Evolutionary conservation across 2,113 vertebrate genomes (phyloP).

Genomic region (Muscicapa adusta): DNA sequence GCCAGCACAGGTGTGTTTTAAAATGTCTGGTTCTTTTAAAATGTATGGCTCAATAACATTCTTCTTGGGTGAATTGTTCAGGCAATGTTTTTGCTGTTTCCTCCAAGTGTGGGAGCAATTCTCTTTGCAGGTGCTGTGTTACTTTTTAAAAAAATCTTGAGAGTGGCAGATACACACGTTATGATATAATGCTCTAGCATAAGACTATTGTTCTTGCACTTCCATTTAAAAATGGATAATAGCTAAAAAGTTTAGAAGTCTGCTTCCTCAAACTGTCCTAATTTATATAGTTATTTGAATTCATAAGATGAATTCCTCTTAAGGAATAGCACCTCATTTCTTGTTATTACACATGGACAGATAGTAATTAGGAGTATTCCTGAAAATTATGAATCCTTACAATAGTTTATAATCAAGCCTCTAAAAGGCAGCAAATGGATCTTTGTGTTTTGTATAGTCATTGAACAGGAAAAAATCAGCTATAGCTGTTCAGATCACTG

Average conservation of each 20-base stretch:
- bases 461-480: background rate
- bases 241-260: background rate
- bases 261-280: background rate
- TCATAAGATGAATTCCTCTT: background rate
- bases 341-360: background rate
- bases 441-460: background rate
- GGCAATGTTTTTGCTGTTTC: background rate
- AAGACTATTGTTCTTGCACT: background rate
- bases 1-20: slow-evolving; percentile 18
- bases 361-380: background rate
- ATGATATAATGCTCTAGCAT: background rate
- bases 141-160: background rate
- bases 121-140: background rate
- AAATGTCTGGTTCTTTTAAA: slow-evolving; percentile 18
- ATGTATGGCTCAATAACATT: background rate
- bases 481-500: background rate
- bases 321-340: background rate
- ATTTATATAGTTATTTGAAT: background rate
- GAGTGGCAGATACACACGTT: background rate
- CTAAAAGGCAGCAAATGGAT: background rate
- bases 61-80: background rate
- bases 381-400: background rate
- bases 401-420: background rate
- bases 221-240: background rate
- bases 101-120: background rate